These are phyloP conservation scores for Puntigrus tetrazona DNA, from an alignment of 2,113 vertebrate species.

Conservation along the genomic window DNA sequence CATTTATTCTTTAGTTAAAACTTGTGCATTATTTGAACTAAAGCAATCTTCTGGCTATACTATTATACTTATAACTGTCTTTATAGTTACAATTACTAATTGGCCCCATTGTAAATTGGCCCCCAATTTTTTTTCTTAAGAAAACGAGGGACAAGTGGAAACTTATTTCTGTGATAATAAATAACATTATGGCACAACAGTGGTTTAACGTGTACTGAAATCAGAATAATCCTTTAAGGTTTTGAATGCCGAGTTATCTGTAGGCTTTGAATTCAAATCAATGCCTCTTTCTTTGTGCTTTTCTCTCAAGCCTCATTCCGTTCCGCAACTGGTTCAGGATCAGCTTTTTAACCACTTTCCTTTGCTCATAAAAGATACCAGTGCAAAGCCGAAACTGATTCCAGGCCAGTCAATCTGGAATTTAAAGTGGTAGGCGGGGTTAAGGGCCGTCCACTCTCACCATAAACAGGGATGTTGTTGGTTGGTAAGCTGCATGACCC, in stretches of 20 bases:
- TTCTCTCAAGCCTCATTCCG: neutral
- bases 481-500: neutral
- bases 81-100: neutral
- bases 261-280: conserved; percentile 9
- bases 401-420: conserved; percentile 12
- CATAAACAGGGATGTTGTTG: conserved; percentile 46
- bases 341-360: neutral
- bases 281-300: neutral
- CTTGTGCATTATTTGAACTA: too few species aligned
- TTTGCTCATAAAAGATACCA: neutral
- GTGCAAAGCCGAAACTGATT: conserved; percentile 10
- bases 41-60: neutral
- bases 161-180: neutral
- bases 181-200: neutral
- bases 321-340: neutral
- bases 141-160: neutral
- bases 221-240: neutral
- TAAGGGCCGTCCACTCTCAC: neutral
- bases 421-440: conserved; percentile 7
- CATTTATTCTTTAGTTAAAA: too few species aligned
- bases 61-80: neutral
- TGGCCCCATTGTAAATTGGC: neutral
- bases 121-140: neutral
- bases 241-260: neutral
- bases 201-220: neutral